These are phyloP conservation scores for Cosmia trapezina DNA, from an alignment of 2,888 invertebrate genomes.

Conservation along the genomic window DNA sequence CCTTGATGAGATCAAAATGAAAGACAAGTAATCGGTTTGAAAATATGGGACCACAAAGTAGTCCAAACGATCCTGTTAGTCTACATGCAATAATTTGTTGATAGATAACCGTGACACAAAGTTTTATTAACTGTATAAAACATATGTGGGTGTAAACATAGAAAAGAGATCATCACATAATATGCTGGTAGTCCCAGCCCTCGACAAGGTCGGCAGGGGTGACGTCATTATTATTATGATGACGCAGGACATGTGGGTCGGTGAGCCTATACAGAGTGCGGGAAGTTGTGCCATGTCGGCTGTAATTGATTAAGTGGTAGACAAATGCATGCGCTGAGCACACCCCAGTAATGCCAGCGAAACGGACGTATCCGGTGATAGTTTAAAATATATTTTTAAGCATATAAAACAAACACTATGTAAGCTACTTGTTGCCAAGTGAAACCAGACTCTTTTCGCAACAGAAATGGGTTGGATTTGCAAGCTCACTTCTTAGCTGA, in stretches of 20 bases:
- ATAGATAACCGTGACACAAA: slow-evolving; percentile 40
- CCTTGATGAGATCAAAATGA: neutral
- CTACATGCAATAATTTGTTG: slow-evolving; percentile 17
- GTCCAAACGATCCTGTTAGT: neutral
- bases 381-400: slow-evolving; percentile 67
- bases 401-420: slow-evolving; percentile 27
- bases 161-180: slow-evolving; percentile 76
- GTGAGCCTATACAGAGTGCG: slow-evolving; percentile 69
- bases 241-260: slow-evolving; percentile 82
- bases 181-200: slow-evolving; percentile 77
- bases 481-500: neutral
- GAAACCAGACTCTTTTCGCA: slow-evolving; percentile 25
- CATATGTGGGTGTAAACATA: slow-evolving; percentile 77
- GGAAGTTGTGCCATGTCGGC: slow-evolving; percentile 72
- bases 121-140: slow-evolving; percentile 53
- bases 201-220: slow-evolving; percentile 80
- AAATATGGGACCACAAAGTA: neutral
- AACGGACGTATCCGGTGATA: slow-evolving; percentile 76
- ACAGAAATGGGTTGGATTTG: slow-evolving; percentile 10
- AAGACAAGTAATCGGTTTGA: neutral
- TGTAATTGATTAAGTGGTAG: slow-evolving; percentile 84
- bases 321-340: slow-evolving; percentile 61
- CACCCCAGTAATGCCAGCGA: slow-evolving; percentile 62
- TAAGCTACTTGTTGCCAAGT: slow-evolving; percentile 11
- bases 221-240: slow-evolving; percentile 84